Evolutionary conservation across 1,140 invertebrate genomes (phyloP).

Genomic region (Monochamus saltuarius): DNA sequence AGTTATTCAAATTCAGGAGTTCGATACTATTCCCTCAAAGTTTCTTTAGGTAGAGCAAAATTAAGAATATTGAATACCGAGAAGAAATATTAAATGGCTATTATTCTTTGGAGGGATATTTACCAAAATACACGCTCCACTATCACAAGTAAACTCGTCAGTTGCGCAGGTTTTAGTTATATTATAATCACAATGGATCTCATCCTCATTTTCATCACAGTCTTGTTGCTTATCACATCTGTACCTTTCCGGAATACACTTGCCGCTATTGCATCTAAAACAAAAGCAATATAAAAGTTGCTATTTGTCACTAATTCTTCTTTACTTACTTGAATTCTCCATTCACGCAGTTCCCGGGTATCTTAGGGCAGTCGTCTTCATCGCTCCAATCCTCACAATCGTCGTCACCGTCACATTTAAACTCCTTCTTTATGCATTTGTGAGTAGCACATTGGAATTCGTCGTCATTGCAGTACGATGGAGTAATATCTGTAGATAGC

Average conservation of each 20-base stretch:
- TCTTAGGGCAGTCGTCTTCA: conserved; percentile 68
- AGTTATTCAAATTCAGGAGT: no score
- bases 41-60: not conserved
- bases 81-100: no score
- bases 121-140: conserved; percentile 71
- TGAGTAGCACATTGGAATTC: conserved; percentile 71
- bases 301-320: not conserved
- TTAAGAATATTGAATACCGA: no score
- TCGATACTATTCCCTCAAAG: no score
- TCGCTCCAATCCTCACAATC: conserved; percentile 88
- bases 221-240: conserved; percentile 81
- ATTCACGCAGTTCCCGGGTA: conserved; percentile 57
- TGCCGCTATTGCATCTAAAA: conserved; percentile 58
- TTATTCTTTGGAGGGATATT: conserved; percentile 26
- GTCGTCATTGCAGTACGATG: conserved; percentile 63
- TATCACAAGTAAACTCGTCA: conserved; percentile 69
- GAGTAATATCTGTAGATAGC: conserved; percentile 52
- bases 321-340: conserved; percentile 63
- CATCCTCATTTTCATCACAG: conserved; percentile 80
- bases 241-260: conserved; percentile 75
- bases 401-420: conserved; percentile 83
- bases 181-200: conserved; percentile 68
- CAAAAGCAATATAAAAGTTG: not conserved
- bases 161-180: conserved; percentile 62
- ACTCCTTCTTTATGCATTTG: conserved; percentile 69